Conservation (phyloP, 2,797 vertebrate species). For the Rhabdomys pumilio region DNA sequence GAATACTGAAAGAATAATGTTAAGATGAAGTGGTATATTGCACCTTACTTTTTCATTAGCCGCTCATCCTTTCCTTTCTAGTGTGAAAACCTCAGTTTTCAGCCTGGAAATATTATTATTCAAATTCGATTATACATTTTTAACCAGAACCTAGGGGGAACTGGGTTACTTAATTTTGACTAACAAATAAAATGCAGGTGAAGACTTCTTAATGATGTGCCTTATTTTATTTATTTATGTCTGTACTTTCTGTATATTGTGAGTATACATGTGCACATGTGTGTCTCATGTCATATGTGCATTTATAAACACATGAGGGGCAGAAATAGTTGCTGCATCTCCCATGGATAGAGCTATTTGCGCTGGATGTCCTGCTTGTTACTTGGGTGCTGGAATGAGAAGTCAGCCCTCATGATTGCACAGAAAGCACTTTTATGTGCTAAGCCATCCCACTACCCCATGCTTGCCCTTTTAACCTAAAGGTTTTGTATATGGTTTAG, state of each 20-base stretch:
- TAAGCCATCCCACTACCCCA: neutral
- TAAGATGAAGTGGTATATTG: neutral
- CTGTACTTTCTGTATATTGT: neutral
- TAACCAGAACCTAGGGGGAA: neutral
- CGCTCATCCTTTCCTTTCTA: neutral
- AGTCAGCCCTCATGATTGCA: neutral
- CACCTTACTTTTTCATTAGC: neutral
- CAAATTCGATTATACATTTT: neutral
- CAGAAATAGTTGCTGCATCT: neutral
- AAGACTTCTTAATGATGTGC: neutral
- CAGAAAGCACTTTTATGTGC: neutral
- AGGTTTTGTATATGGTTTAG: neutral
- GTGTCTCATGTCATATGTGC: neutral
- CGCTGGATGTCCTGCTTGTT: neutral
- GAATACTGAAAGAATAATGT: neutral
- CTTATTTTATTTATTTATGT: neutral
- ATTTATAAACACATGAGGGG: neutral
- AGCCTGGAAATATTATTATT: neutral
- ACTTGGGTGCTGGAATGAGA: neutral
- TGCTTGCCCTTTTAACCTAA: neutral
- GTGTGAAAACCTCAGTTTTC: neutral
- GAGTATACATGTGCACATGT: neutral
- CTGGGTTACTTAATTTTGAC: neutral
- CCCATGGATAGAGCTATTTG: neutral
- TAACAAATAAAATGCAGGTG: neutral